These are phyloP conservation scores for Gymnocheta viridis DNA, from an alignment of 2,888 invertebrate genomes.

Conservation along the genomic window DNA sequence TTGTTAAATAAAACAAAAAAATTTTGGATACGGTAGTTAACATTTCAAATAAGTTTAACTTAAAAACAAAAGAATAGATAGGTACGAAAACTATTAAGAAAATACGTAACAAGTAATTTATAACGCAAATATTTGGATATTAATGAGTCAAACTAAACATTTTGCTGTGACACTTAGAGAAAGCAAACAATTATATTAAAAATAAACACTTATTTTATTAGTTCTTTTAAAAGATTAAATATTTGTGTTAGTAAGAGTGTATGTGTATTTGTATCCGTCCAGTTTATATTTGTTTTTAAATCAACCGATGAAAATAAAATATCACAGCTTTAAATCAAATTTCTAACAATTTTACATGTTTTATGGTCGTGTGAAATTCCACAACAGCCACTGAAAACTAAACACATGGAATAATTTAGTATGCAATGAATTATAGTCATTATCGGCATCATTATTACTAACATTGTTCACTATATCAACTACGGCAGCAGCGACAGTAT, in stretches of 20 bases:
- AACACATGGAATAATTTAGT: conserved; percentile 19
- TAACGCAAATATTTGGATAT: conserved; percentile 9
- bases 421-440: conserved; percentile 16
- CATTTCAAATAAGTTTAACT: not conserved
- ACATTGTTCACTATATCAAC: not conserved
- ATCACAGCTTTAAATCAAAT: conserved; percentile 69
- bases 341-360: conserved; percentile 70
- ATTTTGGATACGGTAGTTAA: too few relatives aligned
- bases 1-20: too few relatives aligned
- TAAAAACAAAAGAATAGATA: not conserved
- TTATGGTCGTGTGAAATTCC: conserved; percentile 79
- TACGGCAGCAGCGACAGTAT: not conserved
- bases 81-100: not conserved
- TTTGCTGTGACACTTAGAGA: not conserved
- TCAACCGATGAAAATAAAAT: conserved; percentile 11
- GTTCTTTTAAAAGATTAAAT: conserved; percentile 10
- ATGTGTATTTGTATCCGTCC: not conserved
- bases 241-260: not conserved
- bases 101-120: not conserved
- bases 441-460: not conserved
- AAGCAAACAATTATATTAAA: not conserved
- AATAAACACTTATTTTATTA: conserved; percentile 13
- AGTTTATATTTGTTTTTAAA: conserved; percentile 8
- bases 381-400: conserved; percentile 72
- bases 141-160: conserved; percentile 18